Base-by-base conservation (phyloP, 1,140 invertebrate genomes). In the Whitmania pigra region DNA sequence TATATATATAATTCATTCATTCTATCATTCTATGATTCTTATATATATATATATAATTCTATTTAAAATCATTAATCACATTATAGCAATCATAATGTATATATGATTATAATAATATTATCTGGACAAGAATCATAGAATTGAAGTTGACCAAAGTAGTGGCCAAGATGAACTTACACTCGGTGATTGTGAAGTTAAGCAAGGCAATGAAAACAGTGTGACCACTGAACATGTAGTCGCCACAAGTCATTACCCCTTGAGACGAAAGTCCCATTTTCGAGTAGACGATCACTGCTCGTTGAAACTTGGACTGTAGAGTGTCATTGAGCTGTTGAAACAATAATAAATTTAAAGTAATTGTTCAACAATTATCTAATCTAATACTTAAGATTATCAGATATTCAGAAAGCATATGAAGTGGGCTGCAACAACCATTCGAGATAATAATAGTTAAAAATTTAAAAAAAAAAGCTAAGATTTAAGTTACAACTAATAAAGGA, bases 161-260 rank as follows among this genome's bases (percentile, higher is more conserved):
- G 9, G 55, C 2, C 2, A n/a, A 20, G 20, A 63, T 63, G 18
- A 63, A 89, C 91, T 90, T 86, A 98, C 95, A 99, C 88, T 99
- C 96, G 17, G 94, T 99, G 73, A 99, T 97, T 82, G 99, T 98
- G 85, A 98, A 97, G 82, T 98, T 99, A 67, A 99, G 87, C 83
- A 98, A 88, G 13, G 96, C 99, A 36, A 99, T 83, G 17, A 91
- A 91, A 13, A 95, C 93, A 0, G 96, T 99, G 82, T 99, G 96
- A 2, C 96, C 96, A 78, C 91, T 93, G 83, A 99, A 99, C 95
- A 99, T 99, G 82, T 99, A 99, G 82, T 99, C 96, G 0, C 96
- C 96, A 82, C 96, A 99, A 0, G 94, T 96, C 73, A 94, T 85
- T 0, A 99, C 95, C 49, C 96, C 96, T 80, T 96, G 90, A 75